Evolutionary conservation across 2,113 vertebrate species (phyloP).

Genomic region (Poeciliopsis prolifica): DNA sequence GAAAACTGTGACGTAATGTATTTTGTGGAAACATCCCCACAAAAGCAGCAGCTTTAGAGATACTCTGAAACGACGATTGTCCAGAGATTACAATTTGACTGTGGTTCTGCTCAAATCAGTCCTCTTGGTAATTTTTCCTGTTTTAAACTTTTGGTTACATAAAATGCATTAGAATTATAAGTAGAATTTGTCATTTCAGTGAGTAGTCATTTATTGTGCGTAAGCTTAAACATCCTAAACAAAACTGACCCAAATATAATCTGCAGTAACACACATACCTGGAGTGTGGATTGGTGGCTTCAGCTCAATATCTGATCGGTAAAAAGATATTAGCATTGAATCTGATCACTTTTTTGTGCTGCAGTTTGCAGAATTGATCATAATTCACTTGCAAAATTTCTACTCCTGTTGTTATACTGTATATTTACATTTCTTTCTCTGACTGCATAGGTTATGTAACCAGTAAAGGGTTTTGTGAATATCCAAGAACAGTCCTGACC

Average conservation of each 20-base stretch:
- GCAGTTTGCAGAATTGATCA: background rate
- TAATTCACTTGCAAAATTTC: too few species aligned
- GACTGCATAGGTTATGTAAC: background rate
- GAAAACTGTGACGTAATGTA: too few species aligned
- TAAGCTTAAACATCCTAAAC: too few species aligned
- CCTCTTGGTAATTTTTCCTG: too few species aligned
- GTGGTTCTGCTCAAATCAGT: background rate
- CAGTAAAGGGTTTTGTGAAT: background rate
- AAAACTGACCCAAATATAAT: too few species aligned
- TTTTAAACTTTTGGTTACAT: too few species aligned
- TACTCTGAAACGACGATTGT: background rate
- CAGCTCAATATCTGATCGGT: background rate
- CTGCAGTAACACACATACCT: too few species aligned
- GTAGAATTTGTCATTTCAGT: too few species aligned
- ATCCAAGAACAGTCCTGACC: background rate
- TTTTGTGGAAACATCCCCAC: background rate
- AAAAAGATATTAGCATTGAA: background rate
- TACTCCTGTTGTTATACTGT: too few species aligned
- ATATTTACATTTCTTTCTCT: too few species aligned
- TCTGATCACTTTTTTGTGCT: background rate
- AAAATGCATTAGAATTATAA: too few species aligned
- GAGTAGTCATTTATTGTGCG: too few species aligned
- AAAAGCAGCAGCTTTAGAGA: background rate
- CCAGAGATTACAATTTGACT: background rate
- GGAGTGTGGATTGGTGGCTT: background rate